phyloP scores from a whole-genome alignment of 1,140 invertebrate genomes.

The Stenopsyche tienmushanensis region DNA sequence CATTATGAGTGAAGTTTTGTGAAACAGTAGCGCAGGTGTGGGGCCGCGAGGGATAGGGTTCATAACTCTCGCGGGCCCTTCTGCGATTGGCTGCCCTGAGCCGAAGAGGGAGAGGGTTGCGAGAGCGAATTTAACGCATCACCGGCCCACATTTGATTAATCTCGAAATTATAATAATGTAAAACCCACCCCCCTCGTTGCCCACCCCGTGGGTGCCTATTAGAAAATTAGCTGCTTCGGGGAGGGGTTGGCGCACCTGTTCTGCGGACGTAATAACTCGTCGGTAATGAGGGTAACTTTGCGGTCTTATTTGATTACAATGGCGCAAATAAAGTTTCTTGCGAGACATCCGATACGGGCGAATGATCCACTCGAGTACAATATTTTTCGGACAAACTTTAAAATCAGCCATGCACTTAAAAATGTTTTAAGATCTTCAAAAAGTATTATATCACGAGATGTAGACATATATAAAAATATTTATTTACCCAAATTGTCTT shows the following conservation, averaged over 20 bases:
- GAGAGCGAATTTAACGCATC: constrained; percentile 38
- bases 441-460: no score
- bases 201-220: constrained; percentile 7
- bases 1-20: constrained; percentile 15
- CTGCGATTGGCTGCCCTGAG: neutral
- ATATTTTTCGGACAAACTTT: no score
- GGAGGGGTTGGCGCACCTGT: constrained; percentile 34
- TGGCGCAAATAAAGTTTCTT: constrained; percentile 12
- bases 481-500: no score
- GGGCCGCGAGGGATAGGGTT: constrained; percentile 6
- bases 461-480: no score
- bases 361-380: no score
- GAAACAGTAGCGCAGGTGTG: constrained; percentile 22
- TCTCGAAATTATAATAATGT: constrained; percentile 42
- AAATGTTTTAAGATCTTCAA: no score
- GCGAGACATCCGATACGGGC: neutral
- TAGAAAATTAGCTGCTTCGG: constrained; percentile 30
- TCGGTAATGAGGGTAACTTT: constrained; percentile 30
- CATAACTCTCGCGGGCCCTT: constrained; percentile 13
- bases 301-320: constrained; percentile 32
- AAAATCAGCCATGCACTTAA: no score
- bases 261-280: constrained; percentile 33
- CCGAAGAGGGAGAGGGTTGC: constrained; percentile 13
- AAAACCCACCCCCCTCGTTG: constrained; percentile 28
- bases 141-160: constrained; percentile 40